Conservation (phyloP, 2,888 invertebrate genomes). For the Notodonta ziczac region DNA sequence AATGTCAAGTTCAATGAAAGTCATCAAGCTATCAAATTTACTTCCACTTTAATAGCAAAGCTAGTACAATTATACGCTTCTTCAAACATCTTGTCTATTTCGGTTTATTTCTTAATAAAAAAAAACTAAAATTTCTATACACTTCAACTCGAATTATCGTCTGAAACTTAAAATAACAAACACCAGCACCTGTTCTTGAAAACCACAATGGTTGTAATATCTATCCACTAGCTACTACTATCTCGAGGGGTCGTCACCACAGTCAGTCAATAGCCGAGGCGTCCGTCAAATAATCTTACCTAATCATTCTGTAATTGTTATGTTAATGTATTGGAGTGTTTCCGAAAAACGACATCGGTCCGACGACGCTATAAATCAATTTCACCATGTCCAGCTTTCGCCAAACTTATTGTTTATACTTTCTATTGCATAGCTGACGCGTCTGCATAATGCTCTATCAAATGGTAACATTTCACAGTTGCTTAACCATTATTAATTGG, state of each 20-base stretch:
- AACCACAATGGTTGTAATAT: constrained; percentile 12
- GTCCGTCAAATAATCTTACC: constrained; percentile 61
- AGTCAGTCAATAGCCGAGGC: constrained; percentile 49
- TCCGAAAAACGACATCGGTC: constrained; percentile 73
- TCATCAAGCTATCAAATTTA: neutral
- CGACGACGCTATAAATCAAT: constrained; percentile 77
- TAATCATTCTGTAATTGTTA: constrained; percentile 78
- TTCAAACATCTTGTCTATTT: neutral
- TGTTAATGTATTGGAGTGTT: constrained; percentile 78
- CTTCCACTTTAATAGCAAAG: neutral
- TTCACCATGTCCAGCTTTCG: constrained; percentile 79
- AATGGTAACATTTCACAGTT: constrained; percentile 72
- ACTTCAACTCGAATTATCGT: constrained; percentile 29
- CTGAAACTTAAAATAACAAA: constrained; percentile 28
- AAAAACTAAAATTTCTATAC: constrained; percentile 19
- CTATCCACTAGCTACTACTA: constrained; percentile 10
- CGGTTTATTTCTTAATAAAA: neutral
- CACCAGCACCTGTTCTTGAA: constrained; percentile 17
- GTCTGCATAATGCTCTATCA: constrained; percentile 64
- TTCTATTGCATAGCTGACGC: constrained; percentile 69
- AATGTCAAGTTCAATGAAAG: neutral
- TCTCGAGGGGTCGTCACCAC: constrained; percentile 30
- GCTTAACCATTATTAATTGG: constrained; percentile 68
- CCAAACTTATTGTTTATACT: constrained; percentile 81
- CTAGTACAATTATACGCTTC: neutral